Evolutionary conservation across 2,797 vertebrate genomes (phyloP), one percentile per base, ranked within the genome.

Genomic region (Chrysocyon brachyurus): DNA sequence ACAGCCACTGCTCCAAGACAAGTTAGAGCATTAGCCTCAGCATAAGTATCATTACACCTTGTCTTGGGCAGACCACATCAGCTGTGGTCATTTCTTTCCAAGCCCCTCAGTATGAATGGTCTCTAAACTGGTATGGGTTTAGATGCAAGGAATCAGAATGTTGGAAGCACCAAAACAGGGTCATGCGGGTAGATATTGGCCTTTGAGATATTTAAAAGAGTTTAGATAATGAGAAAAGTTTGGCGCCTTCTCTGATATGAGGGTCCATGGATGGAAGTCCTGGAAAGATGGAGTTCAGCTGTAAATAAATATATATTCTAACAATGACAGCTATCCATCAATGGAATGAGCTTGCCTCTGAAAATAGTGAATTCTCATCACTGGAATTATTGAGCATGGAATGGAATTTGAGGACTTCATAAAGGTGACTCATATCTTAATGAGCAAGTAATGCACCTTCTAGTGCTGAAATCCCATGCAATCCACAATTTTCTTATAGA

Each of bases 371-470:
- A 57, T 81, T 85, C 22, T 24, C 59, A 21, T 85, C 49, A 26
- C 28, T 77, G 36, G 33, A 90, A 78, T 96, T 87, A 92, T 66
- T 92, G 78, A 90, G 7, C 46, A 82, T 52, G 33, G 52, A 87
- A 28, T 36, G 46, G 28, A 97, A 94, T 90, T 52, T 64, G 63
- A 46, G 79, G 17, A 73, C 93, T 96, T 87, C 56, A 63, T 79
- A 59, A 91, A 87, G 91, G 36, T 61, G 33, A 61, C 17, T 92
- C 73, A 49, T 63, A 78, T 63, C 56, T 56, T 31, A 79, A 57
- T 49, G 40, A 92, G 56, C 17, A 10, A n/a, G 12, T 75, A 24
- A 63, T 64, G n/a, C 10, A 19, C 46, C 24, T 87, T 81, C 75
- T 72, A 81, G 84, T 82, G 15, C 54, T 59, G 57, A 93, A 89